Base-by-base conservation (phyloP, 2,888 invertebrate genomes). In the Hylaea fasciaria region DNA sequence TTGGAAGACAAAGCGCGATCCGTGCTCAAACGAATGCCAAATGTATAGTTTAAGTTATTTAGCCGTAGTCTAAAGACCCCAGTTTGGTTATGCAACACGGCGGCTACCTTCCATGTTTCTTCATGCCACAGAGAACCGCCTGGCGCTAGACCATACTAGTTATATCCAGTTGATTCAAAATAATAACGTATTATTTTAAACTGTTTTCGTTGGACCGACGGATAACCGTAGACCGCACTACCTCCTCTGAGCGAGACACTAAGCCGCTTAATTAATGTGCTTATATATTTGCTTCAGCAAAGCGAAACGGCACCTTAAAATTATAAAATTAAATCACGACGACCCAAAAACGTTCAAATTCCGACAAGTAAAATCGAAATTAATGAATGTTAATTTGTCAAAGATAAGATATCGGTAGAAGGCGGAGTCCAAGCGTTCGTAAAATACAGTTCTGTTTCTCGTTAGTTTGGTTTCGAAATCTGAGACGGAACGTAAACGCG, bases 21-120 rank as follows among this genome's bases (percentile, higher is more conserved):
- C 63, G 69, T 72, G 57, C 66, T 70, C 57, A 44, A 3, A 51
- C 52, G 71, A 68, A 76, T 71, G 69, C 64, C 58, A 68, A 74
- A 77, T 64, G 56, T 71, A 22, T 22, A 67, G 59, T 66, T 35
- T 50, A 51, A 22, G 55, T 56, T 52, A 28, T 55, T 58, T 50
- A 73, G 72, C 65, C 62, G 64, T 59, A 64, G 69, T 64, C 70
- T 73, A 72, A 78, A 70, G 73, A 77, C 72, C 71, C 77, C 70
- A 74, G 68, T 61, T 51, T 55, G 61, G 77, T 87, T 86, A 87
- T 81, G 85, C 82, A 87, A 87, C 68, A 57, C 52, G 49, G 53
- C 61, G 65, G 68, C 77, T 73, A 74, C 80, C 76, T 77, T 76
- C 79, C 73, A 81, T 70, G 76, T 85, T 85, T 83, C 85, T 82